These are phyloP conservation scores for Scaptomyza reducta DNA, from an alignment of 2,888 invertebrate species.

Conservation along the genomic window DNA sequence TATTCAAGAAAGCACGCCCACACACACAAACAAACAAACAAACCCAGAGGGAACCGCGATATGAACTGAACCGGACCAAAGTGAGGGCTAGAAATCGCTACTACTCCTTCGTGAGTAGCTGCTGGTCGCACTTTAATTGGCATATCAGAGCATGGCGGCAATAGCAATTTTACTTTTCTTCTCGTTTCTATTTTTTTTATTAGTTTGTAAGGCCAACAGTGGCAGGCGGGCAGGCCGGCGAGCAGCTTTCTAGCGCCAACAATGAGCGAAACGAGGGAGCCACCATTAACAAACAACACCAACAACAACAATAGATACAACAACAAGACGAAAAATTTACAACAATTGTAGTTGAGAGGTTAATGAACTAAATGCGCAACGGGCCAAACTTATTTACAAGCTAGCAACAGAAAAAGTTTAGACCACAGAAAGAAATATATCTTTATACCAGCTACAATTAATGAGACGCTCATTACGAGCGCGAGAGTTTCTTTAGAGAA, in stretches of 20 bases:
- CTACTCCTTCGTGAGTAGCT: slow-evolving; percentile 27
- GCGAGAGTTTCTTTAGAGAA: slow-evolving; percentile 48
- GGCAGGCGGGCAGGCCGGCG: neutral
- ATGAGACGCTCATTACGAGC: slow-evolving; percentile 71
- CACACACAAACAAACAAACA: slow-evolving; percentile 36
- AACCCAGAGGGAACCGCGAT: slow-evolving; percentile 22
- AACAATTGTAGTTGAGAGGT: slow-evolving; percentile 78
- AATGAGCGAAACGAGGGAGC: slow-evolving; percentile 51
- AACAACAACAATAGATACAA: slow-evolving; percentile 24
- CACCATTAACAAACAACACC: slow-evolving; percentile 14
- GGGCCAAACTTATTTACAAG: slow-evolving; percentile 71
- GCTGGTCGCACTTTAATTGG: slow-evolving; percentile 75
- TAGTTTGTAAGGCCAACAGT: slow-evolving; percentile 65
- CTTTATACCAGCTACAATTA: slow-evolving; percentile 48
- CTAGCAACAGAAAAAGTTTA: slow-evolving; percentile 35
- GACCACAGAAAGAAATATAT: slow-evolving; percentile 10
- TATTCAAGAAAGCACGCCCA: slow-evolving; percentile 54
- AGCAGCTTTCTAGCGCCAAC: slow-evolving; percentile 66
- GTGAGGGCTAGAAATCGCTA: neutral
- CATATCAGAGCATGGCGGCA: slow-evolving; percentile 67
- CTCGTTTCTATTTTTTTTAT: slow-evolving; percentile 51
- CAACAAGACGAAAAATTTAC: slow-evolving; percentile 50
- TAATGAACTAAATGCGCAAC: slow-evolving; percentile 80
- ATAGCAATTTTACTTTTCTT: slow-evolving; percentile 36
- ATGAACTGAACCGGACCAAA: neutral